Evolutionary conservation across 2,797 vertebrate species (phyloP), one percentile per base, ranked within the genome.

Genomic region (Coregonus suidteri): DNA sequence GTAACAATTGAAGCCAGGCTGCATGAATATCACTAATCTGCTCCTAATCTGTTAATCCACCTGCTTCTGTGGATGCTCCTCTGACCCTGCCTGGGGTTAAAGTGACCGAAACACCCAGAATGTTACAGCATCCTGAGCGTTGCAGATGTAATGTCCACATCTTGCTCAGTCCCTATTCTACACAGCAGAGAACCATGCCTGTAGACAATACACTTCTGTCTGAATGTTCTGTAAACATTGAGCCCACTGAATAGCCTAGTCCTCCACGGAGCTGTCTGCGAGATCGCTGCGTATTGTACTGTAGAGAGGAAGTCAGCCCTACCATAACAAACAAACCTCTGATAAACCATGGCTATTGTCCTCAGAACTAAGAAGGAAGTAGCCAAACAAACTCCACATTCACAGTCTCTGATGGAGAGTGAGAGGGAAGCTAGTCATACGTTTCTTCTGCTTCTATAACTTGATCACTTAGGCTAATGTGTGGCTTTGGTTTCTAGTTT

Each of bases 271-370:
- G 6, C 67, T 4, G 25, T 14, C 15, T 37, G 41, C 9, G 35
- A 16, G 4, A 41, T 37, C 5, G 25, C 67, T 18, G 4, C 5
- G 16, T 31, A 67, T 34, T 15, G 13, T 20, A 47, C 30, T 25
- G 41, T 47, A n/a, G 6, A 82, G 84, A 84, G 91, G 91, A 93
- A 89, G 89, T 84, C 85, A 86, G 80, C 31, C 53, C 77, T 67
- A 81, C 75, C 78, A 89, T 84, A 89, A 92, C 75, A 92, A 90
- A 90, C 82, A 47, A 47, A 56, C 70, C 54, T 25, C 34, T 71
- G 77, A 76, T 80, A 25, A 77, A 79, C 62, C 37, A 67, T 73
- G 77, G 77, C 88, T 84, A 92, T 93, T 94, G 91, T 94, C 91
- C 87, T 83, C 73, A 78, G 66, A 11, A 41, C 75, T 59, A 74